Base-by-base conservation (phyloP, 2,797 vertebrate species). In the Ceyx erithaca region DNA sequence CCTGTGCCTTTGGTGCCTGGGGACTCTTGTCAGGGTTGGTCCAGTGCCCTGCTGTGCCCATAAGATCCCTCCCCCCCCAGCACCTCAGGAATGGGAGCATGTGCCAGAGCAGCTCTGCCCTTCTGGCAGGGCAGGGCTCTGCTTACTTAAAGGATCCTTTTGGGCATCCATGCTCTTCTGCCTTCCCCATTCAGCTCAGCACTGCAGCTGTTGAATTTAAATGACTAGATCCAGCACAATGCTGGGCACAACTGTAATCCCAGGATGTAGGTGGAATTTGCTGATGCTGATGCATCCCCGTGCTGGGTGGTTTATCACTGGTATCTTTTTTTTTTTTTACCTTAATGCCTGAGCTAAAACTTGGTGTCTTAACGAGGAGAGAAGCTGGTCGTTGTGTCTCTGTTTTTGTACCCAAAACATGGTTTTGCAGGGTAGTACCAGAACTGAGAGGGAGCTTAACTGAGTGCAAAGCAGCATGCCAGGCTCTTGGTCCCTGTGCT, bases 81-180 rank as follows among this genome's bases (percentile, higher is more conserved):
- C 23, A 9, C 41, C 35, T 48, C 1, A 2, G 52, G 22, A 83
- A 35, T 0, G 2, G 20, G 37, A 61, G 3, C 0, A 1, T 1
- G 1, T 1, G 3, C 43, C 2, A 2, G 51, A 81, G 26, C 46
- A 54, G 7, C 19, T 37, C n/a, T 45, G 1, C 35, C 72, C 23
- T 73, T 75, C 22, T 75, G 73, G 45, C 46, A 54, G 59, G 41
- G 55, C 25, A 70, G 48, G 2, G 1, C 37, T 80, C 22, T 78
- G 49, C 49, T 77, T 61, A 35, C 7, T n/a, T 77, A 30, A 73
- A 41, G 19, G 49, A 10, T 85, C 4, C 1, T 59, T 93, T 80
- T 31, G 16, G 28, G 59, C 22, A 63, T 26, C 30, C 1, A 0
- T 37, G 52, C 7, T 2, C 51, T 72, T 63, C 23, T 7, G 1